Base-by-base conservation (phyloP, 1,140 invertebrate genomes). In the Penaeus chinensis region DNA sequence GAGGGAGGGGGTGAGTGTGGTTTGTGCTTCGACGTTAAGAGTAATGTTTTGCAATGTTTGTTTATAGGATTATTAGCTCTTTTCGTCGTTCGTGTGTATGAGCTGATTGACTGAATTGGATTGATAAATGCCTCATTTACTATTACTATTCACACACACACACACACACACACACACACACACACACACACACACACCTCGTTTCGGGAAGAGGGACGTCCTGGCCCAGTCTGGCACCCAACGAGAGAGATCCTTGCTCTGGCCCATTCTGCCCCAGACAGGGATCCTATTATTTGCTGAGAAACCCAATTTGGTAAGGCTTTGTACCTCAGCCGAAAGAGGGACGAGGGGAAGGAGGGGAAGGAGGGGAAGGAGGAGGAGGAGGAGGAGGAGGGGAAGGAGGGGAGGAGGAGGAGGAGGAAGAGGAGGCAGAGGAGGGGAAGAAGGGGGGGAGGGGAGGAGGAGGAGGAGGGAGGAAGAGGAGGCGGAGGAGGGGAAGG, bases 231-330 rank as follows among this genome's bases (percentile, higher is more conserved):
- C 86, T 87, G 86, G 86, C 86, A 87, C 86, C 71, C 81, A 54
- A 16, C 54, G 54, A 65, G 61, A 79, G 81, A 82, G 80, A 82
- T 87, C 86, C 86, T 69, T 82, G 80, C 63, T 78, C 86, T 81
- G 82, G 86, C 86, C 86, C 86, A 87, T 87, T 87, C 86, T 87
- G 86, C 86, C 86, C 74, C 86, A 83, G 86, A 87, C 86, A 83
- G 69, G 82, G 86, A 87, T 87, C 86, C 86, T 82, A 87, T 87
- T 87, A 87, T 87, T 87, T 87, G 86, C 86, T 87, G 86, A 87
- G 86, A 87, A 87, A 87, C 86, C 86, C 86, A 87, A 87, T 87
- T 87, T 87, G 86, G 80, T 87, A 80, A 63, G 86, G 86, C 81
- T 87, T 87, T 87, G 86, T 87, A 87, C 86, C 86, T 87, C 86